phyloP scores from a whole-genome alignment of 2,113 vertebrate species.

The Caretta caretta region DNA sequence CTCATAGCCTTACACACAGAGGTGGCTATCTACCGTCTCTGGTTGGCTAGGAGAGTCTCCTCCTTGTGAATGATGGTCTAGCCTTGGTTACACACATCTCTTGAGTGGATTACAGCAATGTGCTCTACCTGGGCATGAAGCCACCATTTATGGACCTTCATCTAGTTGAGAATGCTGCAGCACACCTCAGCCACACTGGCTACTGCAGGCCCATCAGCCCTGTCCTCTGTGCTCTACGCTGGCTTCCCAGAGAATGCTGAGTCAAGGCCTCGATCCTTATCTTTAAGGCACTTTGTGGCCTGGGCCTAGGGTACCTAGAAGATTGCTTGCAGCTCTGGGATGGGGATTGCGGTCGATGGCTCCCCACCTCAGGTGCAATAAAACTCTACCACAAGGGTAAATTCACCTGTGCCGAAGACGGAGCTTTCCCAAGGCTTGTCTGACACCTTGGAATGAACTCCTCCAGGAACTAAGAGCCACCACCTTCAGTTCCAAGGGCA shows the following conservation, averaged over 20 bases:
- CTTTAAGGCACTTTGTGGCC: not conserved
- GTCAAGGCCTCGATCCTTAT: not conserved
- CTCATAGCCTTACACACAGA: not conserved
- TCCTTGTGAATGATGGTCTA: not conserved
- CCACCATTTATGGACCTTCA: not conserved
- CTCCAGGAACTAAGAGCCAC: not conserved
- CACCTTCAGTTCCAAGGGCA: not conserved
- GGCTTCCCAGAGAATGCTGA: not conserved
- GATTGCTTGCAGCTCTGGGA: not conserved
- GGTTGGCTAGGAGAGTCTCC: not conserved
- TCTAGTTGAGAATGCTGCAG: too few species aligned
- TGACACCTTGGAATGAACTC: not conserved
- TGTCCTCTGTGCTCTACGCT: not conserved
- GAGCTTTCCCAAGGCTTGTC: not conserved
- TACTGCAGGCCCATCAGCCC: not conserved
- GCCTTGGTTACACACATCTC: not conserved
- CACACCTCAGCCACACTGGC: too few species aligned
- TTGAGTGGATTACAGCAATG: not conserved
- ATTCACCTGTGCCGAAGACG: not conserved
- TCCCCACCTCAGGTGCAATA: not conserved
- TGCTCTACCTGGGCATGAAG: not conserved
- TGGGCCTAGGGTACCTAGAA: not conserved
- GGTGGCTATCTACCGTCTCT: not conserved
- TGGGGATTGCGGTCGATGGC: not conserved
- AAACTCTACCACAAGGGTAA: not conserved